phyloP scores from a whole-genome alignment of 2,113 vertebrate species.

The Arizona elegans region DNA sequence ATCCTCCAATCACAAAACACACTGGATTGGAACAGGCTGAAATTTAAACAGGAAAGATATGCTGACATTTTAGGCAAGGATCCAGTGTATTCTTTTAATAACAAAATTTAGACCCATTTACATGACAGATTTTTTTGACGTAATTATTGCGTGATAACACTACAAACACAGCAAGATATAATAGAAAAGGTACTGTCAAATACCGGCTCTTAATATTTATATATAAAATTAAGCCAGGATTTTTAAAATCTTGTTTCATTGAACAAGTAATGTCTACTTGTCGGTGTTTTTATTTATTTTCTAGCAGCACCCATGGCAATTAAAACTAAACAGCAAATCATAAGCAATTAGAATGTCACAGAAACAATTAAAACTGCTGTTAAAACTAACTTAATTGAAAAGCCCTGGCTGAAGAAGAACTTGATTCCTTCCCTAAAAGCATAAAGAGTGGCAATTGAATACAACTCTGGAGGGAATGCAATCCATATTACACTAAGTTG shows the following conservation, averaged over 20 bases:
- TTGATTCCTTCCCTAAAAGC: background rate
- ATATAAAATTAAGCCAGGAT: background rate
- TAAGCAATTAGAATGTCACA: background rate
- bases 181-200: background rate
- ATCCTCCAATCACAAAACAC: slow-evolving; percentile 24
- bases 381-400: background rate
- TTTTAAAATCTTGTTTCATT: background rate
- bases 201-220: background rate
- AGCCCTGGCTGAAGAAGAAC: background rate
- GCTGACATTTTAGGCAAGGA: background rate
- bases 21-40: background rate
- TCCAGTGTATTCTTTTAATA: slow-evolving; percentile 9
- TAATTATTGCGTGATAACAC: background rate
- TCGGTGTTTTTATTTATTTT: background rate
- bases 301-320: background rate
- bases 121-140: background rate
- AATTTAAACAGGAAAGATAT: slow-evolving; percentile 16
- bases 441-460: background rate
- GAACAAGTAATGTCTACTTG: background rate
- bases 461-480: background rate
- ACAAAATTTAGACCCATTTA: background rate
- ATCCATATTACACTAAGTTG: background rate
- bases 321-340: background rate
- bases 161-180: background rate
- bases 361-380: background rate